Base-by-base conservation (phyloP, 2,113 vertebrate species). In the Archocentrus centrarchus region DNA sequence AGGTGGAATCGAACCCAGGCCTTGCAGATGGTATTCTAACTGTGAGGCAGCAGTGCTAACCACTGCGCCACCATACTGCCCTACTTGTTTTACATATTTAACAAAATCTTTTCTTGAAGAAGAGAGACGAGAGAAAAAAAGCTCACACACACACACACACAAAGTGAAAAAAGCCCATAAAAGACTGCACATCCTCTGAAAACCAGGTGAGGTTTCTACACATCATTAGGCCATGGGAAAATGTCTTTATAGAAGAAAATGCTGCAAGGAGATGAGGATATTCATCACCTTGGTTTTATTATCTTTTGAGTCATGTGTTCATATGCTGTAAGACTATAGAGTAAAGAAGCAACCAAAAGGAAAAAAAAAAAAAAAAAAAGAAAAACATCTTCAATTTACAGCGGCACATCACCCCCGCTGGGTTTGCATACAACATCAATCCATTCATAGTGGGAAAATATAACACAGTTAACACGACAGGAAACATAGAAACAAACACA, bases 391-490 rank as follows among this genome's bases (percentile, higher is more conserved):
- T 86, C 84, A 89, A 83, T 92, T 92, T 93, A 85, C 86, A 82
- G 85, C 81, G 80, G 79, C 32, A 58, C 20, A 3, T 78, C 81
- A 58, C 82, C 81, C 91, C 91, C 76, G 90, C 91, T 91, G 92
- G 64, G 85, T 83, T 60, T 90, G 83, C 89, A 89, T 92, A 90
- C 79, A 86, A 88, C 88, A 91, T 92, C 86, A 93, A 92, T 92
- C 81, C 80, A 84, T 92, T 92, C 88, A 37, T 89, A 89, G 91
- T 80, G 7, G 85, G 91, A 35, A 79, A 90, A 92, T 77, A 85
- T 87, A 88, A 87, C 62, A 82, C 79, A 86, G 89, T 89, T 82
- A 81, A 86, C 76, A 85, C 27, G 55, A 62, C 24, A 80, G 76
- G 61, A 88, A 88, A 79, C 77, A 59, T 41, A 92, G 77, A 91